Conservation (phyloP, 1,140 invertebrate species). For the Panagrolaimus sp. region DNA sequence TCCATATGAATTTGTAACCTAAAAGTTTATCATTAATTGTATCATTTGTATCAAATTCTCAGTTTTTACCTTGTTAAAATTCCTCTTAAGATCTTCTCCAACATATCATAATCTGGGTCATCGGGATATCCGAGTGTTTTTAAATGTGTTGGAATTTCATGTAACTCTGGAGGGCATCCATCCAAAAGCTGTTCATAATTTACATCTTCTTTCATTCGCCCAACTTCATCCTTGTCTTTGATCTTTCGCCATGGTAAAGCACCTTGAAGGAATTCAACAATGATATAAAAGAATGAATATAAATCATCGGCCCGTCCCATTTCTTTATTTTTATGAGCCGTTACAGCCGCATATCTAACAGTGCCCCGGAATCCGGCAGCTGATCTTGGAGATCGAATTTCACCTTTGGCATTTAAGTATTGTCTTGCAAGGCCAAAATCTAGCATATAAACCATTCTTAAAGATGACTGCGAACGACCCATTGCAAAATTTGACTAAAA, state of each 20-base stretch:
- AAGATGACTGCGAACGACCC: constrained; percentile 79
- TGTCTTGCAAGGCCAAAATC: constrained; percentile 97
- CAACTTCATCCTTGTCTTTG: constrained; percentile 90
- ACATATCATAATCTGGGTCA: constrained; percentile 51
- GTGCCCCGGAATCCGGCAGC: constrained; percentile 97
- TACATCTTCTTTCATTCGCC: constrained; percentile 59
- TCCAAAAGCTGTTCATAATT: constrained; percentile 51
- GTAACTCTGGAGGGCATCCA: constrained; percentile 53
- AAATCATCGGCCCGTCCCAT: constrained; percentile 99
- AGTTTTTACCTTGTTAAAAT: constrained; percentile 34
- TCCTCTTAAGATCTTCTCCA: constrained; percentile 39
- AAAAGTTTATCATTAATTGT: too few species aligned
- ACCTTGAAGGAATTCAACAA: constrained; percentile 96
- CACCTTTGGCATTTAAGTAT: constrained; percentile 81
- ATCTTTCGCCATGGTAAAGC: constrained; percentile 98
- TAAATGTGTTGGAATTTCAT: constrained; percentile 51
- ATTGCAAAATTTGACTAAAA: constrained; percentile 91
- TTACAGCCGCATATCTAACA: constrained; percentile 97
- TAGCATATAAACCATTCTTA: constrained; percentile 91
- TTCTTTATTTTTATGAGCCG: constrained; percentile 98
- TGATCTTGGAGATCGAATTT: constrained; percentile 87
- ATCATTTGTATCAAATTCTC: too few species aligned
- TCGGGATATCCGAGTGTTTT: constrained; percentile 50
- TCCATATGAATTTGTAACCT: constrained; percentile 23
- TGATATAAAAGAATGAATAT: constrained; percentile 98